Evolutionary conservation across 1,140 invertebrate species (phyloP).

Genomic region (Antheraea pernyi): DNA sequence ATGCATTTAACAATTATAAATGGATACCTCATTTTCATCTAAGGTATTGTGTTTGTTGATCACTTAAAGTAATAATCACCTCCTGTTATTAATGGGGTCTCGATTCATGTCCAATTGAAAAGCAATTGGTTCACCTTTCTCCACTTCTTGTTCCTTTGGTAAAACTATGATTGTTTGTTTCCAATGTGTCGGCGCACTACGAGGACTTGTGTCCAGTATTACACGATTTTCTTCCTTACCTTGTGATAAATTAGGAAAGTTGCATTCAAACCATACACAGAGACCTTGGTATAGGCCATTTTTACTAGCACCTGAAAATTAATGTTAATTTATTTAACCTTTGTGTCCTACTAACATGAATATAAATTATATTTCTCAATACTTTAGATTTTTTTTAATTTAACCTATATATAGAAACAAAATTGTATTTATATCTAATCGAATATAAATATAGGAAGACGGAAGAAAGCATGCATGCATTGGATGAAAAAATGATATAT

Average conservation of each 20-base stretch:
- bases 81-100: conserved; percentile 47
- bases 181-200: conserved; percentile 93
- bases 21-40: not conserved
- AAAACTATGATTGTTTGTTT: conserved; percentile 96
- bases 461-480: no score
- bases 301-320: conserved; percentile 72
- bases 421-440: no score
- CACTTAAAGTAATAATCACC: conserved; percentile 35
- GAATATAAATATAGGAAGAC: no score
- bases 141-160: conserved; percentile 78
- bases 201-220: conserved; percentile 87
- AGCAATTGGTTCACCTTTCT: conserved; percentile 82
- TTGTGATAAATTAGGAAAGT: conserved; percentile 72
- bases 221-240: conserved; percentile 57
- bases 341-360: not conserved
- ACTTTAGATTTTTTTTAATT: not conserved
- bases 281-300: conserved; percentile 86
- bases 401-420: no score
- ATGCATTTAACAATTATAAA: not conserved
- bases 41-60: not conserved
- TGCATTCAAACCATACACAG: conserved; percentile 84
- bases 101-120: conserved; percentile 83
- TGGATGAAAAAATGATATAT: no score
- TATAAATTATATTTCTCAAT: not conserved
- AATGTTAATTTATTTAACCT: not conserved